Conservation (phyloP, 2,797 vertebrate species). For the Bothrops alternatus region DNA sequence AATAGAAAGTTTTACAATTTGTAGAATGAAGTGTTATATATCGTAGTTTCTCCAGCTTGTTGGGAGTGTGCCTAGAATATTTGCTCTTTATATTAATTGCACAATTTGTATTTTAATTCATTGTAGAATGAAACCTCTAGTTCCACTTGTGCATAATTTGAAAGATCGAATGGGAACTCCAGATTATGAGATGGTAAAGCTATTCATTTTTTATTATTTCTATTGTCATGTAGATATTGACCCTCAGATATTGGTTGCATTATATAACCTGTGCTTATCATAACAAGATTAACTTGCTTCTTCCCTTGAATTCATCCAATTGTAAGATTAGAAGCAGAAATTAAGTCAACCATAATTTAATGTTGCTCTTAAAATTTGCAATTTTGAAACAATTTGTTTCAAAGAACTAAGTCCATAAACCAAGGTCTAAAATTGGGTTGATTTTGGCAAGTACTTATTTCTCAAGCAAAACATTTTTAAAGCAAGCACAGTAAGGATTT, state of each 20-base stretch:
- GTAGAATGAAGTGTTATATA: background rate
- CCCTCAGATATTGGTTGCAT: background rate
- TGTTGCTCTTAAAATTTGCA: background rate
- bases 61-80: background rate
- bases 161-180: conserved; percentile 80
- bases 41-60: background rate
- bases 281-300: background rate
- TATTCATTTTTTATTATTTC: background rate
- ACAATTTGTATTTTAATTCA: conserved; percentile 28
- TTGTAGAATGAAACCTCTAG: conserved; percentile 83
- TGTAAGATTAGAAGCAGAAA: background rate
- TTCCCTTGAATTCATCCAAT: background rate
- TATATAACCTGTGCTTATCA: background rate
- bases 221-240: background rate
- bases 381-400: background rate
- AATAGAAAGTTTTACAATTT: background rate
- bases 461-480: background rate
- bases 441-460: background rate
- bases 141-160: conserved; percentile 83
- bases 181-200: conserved; percentile 93
- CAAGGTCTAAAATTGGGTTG: background rate
- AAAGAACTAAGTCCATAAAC: background rate
- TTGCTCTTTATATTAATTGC: background rate
- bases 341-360: background rate
- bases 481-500: background rate